These are phyloP conservation scores for Andrena bicolor DNA, from an alignment of 2,888 invertebrate genomes.

Conservation along the genomic window DNA sequence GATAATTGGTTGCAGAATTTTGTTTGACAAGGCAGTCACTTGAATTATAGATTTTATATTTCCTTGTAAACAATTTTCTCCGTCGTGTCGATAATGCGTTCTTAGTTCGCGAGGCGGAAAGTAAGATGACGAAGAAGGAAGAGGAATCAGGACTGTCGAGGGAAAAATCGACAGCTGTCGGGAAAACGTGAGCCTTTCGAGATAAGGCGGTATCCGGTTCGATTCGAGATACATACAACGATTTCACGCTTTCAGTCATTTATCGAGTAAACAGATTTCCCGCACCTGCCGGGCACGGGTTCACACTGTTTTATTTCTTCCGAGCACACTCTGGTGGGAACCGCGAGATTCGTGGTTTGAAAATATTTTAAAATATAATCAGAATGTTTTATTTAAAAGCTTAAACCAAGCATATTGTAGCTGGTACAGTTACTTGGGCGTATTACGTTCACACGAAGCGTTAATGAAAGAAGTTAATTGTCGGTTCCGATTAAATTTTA, in stretches of 20 bases:
- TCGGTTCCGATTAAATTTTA: too few relatives aligned
- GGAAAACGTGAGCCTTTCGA: constrained; percentile 47
- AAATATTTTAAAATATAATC: not conserved
- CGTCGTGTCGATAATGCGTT: constrained; percentile 21
- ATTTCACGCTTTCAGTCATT: constrained; percentile 50
- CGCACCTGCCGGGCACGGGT: constrained; percentile 5
- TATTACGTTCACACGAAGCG: too few relatives aligned
- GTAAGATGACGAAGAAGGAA: constrained; percentile 26
- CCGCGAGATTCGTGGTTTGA: not conserved
- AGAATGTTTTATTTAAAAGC: not conserved
- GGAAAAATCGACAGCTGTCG: constrained; percentile 63
- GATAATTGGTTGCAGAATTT: not conserved
- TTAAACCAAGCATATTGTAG: not conserved
- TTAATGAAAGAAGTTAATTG: too few relatives aligned
- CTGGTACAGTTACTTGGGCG: not conserved
- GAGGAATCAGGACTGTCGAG: constrained; percentile 39
- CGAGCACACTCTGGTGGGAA: not conserved
- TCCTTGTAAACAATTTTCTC: not conserved
- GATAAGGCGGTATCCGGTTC: constrained; percentile 47
- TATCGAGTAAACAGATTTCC: constrained; percentile 49
- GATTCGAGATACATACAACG: constrained; percentile 47
- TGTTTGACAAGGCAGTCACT: not conserved
- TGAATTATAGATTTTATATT: not conserved
- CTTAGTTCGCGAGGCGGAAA: constrained; percentile 28
- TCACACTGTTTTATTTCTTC: constrained; percentile 1